These are phyloP conservation scores for Resseliella maxima DNA, from an alignment of 2,888 invertebrate genomes.

Conservation along the genomic window DNA sequence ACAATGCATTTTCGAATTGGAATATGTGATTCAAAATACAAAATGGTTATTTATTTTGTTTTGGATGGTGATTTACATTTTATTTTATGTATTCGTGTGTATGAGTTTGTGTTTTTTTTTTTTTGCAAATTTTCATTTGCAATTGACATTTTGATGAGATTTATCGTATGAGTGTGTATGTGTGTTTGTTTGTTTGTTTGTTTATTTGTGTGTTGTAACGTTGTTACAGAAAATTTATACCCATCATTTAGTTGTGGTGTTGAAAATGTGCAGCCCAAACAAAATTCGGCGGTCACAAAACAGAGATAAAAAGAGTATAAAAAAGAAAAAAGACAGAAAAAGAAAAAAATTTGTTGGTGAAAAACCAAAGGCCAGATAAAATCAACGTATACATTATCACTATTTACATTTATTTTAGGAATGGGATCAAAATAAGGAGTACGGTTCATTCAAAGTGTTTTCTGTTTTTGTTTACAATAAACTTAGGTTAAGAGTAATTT, in stretches of 20 bases:
- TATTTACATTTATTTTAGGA: not conserved
- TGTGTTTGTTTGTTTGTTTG: too few species aligned
- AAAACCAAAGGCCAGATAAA: not conserved
- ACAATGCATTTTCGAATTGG: not conserved
- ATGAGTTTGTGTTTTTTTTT: not conserved
- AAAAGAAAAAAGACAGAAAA: not conserved
- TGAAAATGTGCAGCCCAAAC: constrained; percentile 1
- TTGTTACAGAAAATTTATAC: constrained; percentile 11
- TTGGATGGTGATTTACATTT: not conserved
- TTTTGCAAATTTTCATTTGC: too few species aligned
- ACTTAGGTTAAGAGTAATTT: not conserved
- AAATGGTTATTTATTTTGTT: not conserved
- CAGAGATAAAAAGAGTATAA: not conserved
- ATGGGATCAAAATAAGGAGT: not conserved
- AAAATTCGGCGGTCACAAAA: not conserved
- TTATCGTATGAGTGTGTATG: too few species aligned
- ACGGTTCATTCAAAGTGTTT: not conserved
- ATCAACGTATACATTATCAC: not conserved
- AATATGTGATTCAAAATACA: not conserved
- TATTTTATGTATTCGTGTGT: not conserved
- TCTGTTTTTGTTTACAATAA: not conserved
- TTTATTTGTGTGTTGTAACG: not conserved
- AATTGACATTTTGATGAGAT: not conserved
- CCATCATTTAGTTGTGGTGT: constrained; percentile 50
- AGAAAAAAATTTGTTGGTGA: constrained; percentile 9